phyloP scores from a whole-genome alignment of 2,113 vertebrate species.

The Penelope pileata region DNA sequence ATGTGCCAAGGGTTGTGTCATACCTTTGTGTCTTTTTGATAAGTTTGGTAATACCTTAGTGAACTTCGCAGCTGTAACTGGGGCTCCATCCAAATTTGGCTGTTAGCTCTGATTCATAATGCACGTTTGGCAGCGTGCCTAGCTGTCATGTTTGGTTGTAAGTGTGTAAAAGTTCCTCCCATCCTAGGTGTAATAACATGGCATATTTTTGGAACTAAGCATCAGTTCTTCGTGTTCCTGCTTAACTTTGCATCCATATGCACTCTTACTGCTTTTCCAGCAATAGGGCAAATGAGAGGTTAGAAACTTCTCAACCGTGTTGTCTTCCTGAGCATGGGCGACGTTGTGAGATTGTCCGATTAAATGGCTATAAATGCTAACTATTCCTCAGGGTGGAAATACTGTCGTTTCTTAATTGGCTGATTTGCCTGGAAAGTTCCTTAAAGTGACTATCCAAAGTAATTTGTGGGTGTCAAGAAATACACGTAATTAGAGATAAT shows the following conservation, averaged over 20 bases:
- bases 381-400: neutral
- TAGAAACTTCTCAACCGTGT: neutral
- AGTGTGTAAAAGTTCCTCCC: neutral
- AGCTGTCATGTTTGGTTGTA: neutral
- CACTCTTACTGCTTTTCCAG: neutral
- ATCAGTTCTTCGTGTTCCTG: neutral
- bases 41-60: neutral
- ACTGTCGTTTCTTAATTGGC: neutral
- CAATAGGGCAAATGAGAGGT: neutral
- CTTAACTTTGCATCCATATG: neutral
- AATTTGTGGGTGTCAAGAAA: neutral
- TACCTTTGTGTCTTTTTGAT: neutral
- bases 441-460: neutral
- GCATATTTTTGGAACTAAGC: neutral
- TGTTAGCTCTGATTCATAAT: neutral
- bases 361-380: neutral
- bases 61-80: neutral
- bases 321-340: rapidly evolving
- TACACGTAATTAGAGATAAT: neutral
- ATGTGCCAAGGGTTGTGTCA: neutral
- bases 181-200: neutral
- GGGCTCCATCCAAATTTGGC: neutral
- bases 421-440: neutral
- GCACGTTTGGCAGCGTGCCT: neutral
- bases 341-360: neutral